Evolutionary conservation across 2,797 vertebrate species (phyloP).

Genomic region (Poliocrania exsul): DNA sequence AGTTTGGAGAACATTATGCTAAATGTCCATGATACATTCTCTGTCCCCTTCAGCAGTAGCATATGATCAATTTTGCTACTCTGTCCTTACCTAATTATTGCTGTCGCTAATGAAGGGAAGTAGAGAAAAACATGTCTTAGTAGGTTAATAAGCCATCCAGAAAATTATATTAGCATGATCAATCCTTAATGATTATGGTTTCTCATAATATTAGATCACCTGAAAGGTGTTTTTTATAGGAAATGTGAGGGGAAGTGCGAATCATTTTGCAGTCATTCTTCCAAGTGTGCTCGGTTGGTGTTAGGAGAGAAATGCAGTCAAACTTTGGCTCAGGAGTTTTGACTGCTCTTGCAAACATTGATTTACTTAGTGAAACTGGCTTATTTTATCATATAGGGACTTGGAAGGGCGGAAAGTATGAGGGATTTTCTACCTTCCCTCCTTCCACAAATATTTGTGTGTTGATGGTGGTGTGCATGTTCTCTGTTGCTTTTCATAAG

Average conservation of each 20-base stretch:
- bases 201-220: constrained; percentile 72
- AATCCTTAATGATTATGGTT: constrained; percentile 75
- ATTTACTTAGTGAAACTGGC: background rate
- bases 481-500: constrained; percentile 42
- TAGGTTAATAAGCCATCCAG: constrained; percentile 78
- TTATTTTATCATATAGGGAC: background rate
- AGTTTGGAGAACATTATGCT: constrained; percentile 49
- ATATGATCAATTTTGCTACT: constrained; percentile 68
- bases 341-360: constrained; percentile 1
- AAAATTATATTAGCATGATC: constrained; percentile 77
- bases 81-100: constrained; percentile 74
- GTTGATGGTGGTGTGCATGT: background rate
- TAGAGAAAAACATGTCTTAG: constrained; percentile 73
- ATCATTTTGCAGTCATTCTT: constrained; percentile 4
- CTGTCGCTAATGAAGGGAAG: constrained; percentile 74
- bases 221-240: constrained; percentile 54
- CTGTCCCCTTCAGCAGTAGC: constrained; percentile 44
- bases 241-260: constrained; percentile 43
- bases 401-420: background rate
- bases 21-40: constrained; percentile 49
- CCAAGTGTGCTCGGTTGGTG: constrained; percentile 17
- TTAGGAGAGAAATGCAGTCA: constrained; percentile 39
- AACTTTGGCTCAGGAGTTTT: constrained; percentile 21
- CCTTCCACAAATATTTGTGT: background rate
- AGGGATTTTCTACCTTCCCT: constrained; percentile 17